phyloP scores from a whole-genome alignment of 2,888 invertebrate genomes.

The Parasteatoda lunata region DNA sequence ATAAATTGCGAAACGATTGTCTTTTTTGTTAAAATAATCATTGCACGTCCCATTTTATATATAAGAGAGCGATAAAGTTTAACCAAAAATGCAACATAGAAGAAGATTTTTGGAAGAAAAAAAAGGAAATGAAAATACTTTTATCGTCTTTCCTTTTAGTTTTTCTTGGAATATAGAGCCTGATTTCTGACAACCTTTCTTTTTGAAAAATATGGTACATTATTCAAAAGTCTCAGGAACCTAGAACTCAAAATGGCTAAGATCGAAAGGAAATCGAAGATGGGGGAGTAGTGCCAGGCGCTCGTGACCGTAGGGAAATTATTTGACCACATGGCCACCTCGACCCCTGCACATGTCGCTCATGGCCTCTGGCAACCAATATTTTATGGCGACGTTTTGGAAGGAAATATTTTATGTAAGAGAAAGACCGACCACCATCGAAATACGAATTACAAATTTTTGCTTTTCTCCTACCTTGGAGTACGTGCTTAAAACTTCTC shows the following conservation, averaged over 20 bases:
- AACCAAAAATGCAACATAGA: no score
- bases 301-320: slow-evolving; percentile 40
- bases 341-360: slow-evolving; percentile 31
- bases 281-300: slow-evolving; percentile 22
- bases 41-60: no score
- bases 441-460: slow-evolving; percentile 48
- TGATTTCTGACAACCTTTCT: slow-evolving; percentile 18
- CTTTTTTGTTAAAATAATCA: no score
- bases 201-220: slow-evolving; percentile 11
- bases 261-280: slow-evolving; percentile 38
- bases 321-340: slow-evolving; percentile 46
- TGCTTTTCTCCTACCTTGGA: neutral
- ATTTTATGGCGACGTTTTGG: slow-evolving; percentile 18
- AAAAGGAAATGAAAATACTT: no score
- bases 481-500: neutral
- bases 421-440: neutral
- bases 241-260: slow-evolving; percentile 22
- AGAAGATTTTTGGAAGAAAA: no score
- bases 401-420: slow-evolving; percentile 44
- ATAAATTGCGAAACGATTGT: no score
- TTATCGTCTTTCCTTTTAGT: no score
- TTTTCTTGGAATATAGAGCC: neutral
- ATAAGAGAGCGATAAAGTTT: no score
- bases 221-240: slow-evolving; percentile 22
- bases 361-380: slow-evolving; percentile 43